These are phyloP conservation scores for Periparus ater DNA, from an alignment of 2,797 vertebrate species.

Conservation along the genomic window DNA sequence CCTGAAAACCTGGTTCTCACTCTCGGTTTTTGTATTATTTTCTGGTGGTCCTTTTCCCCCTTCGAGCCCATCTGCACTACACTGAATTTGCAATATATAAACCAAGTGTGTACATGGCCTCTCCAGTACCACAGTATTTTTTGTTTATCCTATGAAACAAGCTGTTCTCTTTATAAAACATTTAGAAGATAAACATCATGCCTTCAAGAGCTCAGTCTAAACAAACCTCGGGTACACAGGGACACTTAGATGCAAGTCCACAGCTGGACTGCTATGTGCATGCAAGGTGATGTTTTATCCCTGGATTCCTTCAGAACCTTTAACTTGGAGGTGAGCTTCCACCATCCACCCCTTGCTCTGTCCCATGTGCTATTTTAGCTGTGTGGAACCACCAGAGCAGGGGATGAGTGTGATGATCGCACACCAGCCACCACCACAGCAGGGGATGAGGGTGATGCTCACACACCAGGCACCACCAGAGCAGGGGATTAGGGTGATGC, in stretches of 20 bases:
- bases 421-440: fast-evolving
- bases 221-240: neutral
- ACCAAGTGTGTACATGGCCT: fast-evolving
- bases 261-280: fast-evolving
- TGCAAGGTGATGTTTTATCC: neutral
- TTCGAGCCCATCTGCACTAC: fast-evolving
- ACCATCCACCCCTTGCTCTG: fast-evolving
- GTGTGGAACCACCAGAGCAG: neutral
- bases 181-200: neutral
- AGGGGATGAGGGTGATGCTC: neutral
- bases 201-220: neutral
- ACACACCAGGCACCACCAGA: fast-evolving
- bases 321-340: neutral
- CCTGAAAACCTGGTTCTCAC: neutral
- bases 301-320: neutral
- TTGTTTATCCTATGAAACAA: neutral
- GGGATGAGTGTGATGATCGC: neutral
- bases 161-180: neutral
- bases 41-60: fast-evolving
- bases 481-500: neutral
- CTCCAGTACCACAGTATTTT: neutral
- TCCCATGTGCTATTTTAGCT: fast-evolving
- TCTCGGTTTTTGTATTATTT: neutral
- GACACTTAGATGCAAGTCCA: fast-evolving
- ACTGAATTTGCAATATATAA: neutral